These are phyloP conservation scores for Beroe forskalii DNA, from an alignment of 37 sponge, comb jelly and placozoan genomes.

Conservation along the genomic window DNA sequence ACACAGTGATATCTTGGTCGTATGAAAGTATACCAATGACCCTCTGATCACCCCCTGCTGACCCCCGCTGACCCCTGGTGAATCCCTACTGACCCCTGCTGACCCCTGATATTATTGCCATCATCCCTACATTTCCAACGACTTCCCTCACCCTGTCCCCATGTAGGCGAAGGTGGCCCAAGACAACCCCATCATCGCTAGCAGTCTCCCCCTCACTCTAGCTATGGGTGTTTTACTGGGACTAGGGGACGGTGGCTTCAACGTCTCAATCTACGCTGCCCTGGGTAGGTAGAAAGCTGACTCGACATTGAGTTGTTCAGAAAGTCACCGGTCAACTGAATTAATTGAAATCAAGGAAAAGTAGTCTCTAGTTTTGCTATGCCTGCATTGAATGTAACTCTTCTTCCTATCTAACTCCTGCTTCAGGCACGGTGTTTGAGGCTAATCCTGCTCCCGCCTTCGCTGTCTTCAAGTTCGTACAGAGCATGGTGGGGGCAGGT, in stretches of 20 bases:
- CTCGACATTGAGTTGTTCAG: too few species aligned
- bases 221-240: conserved; percentile 27
- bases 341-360: too few species aligned
- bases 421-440: conserved; percentile 34
- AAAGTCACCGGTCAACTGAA: too few species aligned
- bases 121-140: too few species aligned
- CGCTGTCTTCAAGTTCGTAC: conserved; percentile 14
- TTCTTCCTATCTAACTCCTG: not conserved
- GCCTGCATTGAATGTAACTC: not conserved
- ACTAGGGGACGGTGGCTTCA: conserved; percentile 25
- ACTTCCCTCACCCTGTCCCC: too few species aligned
- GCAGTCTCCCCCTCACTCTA: not conserved
- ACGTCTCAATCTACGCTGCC: conserved; percentile 19
- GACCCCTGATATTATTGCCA: too few species aligned
- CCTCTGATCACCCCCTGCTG: too few species aligned
- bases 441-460: conserved; percentile 19
- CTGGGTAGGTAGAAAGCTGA: conserved; percentile 17
- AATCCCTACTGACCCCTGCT: too few species aligned
- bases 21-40: too few species aligned
- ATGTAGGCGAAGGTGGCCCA: not conserved
- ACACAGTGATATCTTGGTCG: too few species aligned
- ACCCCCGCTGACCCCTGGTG: too few species aligned
- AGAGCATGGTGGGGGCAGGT: not conserved
- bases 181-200: conserved; percentile 6
- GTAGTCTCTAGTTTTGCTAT: too few species aligned